Percentiles rank a stretch among this genome's conserved stretches.
phyloP scores from a whole-genome alignment of 1,140 invertebrate genomes.

The Dreissena polymorpha region DNA sequence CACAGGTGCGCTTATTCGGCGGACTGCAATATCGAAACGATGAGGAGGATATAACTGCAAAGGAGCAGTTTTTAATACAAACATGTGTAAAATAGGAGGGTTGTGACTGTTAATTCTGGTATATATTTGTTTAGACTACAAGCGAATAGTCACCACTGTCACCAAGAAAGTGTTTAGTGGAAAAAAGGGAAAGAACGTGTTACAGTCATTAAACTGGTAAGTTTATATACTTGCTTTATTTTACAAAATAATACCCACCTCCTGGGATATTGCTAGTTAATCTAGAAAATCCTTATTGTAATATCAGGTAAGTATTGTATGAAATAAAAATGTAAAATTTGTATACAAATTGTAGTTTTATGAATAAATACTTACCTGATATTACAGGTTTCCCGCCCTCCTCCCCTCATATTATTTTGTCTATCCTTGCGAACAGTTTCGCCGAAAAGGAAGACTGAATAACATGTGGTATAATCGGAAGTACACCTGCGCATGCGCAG shows the following conservation, averaged over 20 bases:
- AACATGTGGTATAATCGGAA: conserved; percentile 8
- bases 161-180: not conserved
- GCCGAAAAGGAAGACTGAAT: conserved; percentile 30
- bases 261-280: conserved; percentile 29
- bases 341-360: conserved; percentile 35
- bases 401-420: conserved; percentile 1
- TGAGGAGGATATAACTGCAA: not conserved
- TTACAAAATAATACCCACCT: conserved; percentile 25
- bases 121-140: not conserved
- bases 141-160: not conserved
- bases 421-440: conserved; percentile 22
- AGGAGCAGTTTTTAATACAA: not conserved
- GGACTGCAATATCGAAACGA: not conserved
- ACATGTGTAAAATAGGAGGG: not conserved
- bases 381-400: conserved; percentile 14
- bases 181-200: not conserved
- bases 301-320: conserved; percentile 45
- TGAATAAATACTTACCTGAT: conserved; percentile 38
- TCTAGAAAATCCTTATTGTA: conserved; percentile 28
- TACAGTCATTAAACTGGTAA: not conserved
- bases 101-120: conserved; percentile 1
- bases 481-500: too few relatives aligned
- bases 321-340: conserved; percentile 45
- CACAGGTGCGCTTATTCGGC: not conserved
- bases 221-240: not conserved